phyloP scores from a whole-genome alignment of 1,140 invertebrate species.

The Drosophila prosaltans region DNA sequence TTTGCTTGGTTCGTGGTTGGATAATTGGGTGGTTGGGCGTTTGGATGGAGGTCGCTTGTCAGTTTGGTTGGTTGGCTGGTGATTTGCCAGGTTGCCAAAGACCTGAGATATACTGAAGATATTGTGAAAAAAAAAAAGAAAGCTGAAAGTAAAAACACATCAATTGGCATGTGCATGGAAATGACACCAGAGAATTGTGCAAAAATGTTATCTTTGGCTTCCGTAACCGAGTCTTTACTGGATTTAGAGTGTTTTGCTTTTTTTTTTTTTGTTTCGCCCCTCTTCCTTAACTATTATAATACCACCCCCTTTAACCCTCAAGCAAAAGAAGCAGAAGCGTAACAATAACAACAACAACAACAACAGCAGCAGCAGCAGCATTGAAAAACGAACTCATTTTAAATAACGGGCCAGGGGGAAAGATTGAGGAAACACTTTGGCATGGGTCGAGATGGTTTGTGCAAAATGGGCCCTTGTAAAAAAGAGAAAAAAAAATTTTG shows the following conservation, averaged over 20 bases:
- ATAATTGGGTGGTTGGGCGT: conserved; percentile 20
- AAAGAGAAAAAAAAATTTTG: conserved; percentile 49
- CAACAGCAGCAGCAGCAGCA: conserved; percentile 46
- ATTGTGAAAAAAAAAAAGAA: not conserved
- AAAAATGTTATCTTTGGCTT: conserved; percentile 81
- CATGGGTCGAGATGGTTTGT: conserved; percentile 1
- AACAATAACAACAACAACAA: conserved; percentile 62
- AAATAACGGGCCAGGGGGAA: conserved; percentile 64
- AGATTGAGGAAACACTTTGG: not conserved
- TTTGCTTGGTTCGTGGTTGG: not conserved
- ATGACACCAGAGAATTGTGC: conserved; percentile 81
- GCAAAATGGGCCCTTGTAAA: conserved; percentile 32
- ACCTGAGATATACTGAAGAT: not conserved
- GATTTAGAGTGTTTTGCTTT: conserved; percentile 57
- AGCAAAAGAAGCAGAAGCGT: conserved; percentile 54
- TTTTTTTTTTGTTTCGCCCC: no score
- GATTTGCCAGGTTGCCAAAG: conserved; percentile 35
- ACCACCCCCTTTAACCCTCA: not conserved
- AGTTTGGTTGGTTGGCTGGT: conserved; percentile 4
- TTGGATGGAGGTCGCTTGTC: not conserved
- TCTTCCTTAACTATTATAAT: no score
- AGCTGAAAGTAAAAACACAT: conserved; percentile 78
- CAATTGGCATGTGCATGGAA: conserved; percentile 81
- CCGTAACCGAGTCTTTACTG: conserved; percentile 68
- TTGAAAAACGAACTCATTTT: conserved; percentile 64